These are phyloP conservation scores for Gambusia holbrooki DNA, from an alignment of 2,113 vertebrate genomes.

Conservation along the genomic window DNA sequence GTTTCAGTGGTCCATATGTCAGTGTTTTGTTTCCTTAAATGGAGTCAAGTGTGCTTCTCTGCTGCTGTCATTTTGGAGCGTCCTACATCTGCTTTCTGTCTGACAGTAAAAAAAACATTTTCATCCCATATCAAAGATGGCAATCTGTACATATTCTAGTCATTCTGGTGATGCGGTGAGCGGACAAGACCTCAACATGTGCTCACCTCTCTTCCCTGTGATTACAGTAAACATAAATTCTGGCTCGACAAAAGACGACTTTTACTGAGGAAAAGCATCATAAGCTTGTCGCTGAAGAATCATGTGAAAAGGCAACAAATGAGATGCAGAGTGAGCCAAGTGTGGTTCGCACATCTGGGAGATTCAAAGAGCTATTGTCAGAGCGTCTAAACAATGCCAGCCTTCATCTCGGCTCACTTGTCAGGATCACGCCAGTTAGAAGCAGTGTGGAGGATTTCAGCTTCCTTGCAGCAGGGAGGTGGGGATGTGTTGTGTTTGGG, in stretches of 20 bases:
- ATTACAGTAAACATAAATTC: slow-evolving; percentile 22
- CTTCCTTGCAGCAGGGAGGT: slow-evolving; percentile 20
- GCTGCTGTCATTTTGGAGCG: slow-evolving; percentile 6
- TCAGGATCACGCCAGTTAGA: slow-evolving; percentile 46
- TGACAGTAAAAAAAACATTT: slow-evolving; percentile 42
- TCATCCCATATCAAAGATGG: slow-evolving; percentile 31
- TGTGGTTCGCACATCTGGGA: slow-evolving; percentile 49
- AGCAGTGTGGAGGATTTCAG: slow-evolving; percentile 42
- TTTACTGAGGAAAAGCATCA: slow-evolving; percentile 12
- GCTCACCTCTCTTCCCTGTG: slow-evolving; percentile 29
- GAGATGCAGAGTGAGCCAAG: slow-evolving; percentile 36
- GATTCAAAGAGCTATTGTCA: slow-evolving; percentile 68
- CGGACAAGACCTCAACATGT: slow-evolving; percentile 17
- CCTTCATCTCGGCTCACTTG: slow-evolving; percentile 58
- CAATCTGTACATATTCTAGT: slow-evolving; percentile 29
- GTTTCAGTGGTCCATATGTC: slow-evolving; percentile 42
- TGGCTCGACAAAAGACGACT: slow-evolving; percentile 7
- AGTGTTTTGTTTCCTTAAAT: slow-evolving; percentile 27
- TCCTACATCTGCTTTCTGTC: slow-evolving; percentile 53
- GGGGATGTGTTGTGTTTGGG: slow-evolving; percentile 57
- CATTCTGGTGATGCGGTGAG: neutral
- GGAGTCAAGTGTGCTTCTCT: slow-evolving; percentile 16
- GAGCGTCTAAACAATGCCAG: slow-evolving; percentile 56
- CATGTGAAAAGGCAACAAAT: slow-evolving; percentile 33
- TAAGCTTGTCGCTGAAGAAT: slow-evolving; percentile 1